These are phyloP conservation scores for Chelmon rostratus DNA, from an alignment of 2,797 vertebrate species.

Conservation along the genomic window DNA sequence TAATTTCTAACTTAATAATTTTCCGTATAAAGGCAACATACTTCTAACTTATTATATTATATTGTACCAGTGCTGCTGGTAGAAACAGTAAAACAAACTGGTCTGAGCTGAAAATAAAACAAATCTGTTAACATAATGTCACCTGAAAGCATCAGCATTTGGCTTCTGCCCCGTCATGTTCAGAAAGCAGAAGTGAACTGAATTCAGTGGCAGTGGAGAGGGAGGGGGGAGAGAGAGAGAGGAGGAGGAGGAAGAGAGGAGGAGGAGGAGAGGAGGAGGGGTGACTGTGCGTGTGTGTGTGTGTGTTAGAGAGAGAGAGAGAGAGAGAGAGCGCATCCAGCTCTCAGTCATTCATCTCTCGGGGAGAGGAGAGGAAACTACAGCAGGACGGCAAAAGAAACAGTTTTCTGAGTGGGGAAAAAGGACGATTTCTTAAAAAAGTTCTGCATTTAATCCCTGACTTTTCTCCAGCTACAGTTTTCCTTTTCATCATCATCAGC, in stretches of 20 bases:
- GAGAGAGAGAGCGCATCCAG: conserved; percentile 75
- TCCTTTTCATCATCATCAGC: not conserved
- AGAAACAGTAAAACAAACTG: not conserved
- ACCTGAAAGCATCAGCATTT: not conserved
- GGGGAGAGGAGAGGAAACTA: conserved; percentile 76
- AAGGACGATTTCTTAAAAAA: conserved; percentile 16
- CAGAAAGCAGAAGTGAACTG: conserved; percentile 35
- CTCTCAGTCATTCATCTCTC: conserved; percentile 83
- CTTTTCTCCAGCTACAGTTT: conserved; percentile 16
- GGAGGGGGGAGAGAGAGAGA: conserved; percentile 51
- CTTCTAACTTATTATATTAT: not conserved
- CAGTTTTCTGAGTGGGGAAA: not conserved
- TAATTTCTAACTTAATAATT: not conserved
- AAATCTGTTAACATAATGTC: not conserved
- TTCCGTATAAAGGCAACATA: not conserved
- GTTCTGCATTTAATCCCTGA: conserved; percentile 24
- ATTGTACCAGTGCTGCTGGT: not conserved
- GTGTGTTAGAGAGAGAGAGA: conserved; percentile 49
- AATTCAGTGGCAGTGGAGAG: conserved; percentile 66
- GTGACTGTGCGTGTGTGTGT: conserved; percentile 17
- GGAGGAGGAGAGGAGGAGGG: conserved; percentile 41
- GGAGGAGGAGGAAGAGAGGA: conserved; percentile 47
- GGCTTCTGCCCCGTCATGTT: conserved; percentile 64
- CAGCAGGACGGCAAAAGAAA: conserved; percentile 52
- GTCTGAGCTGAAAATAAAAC: not conserved